These are phyloP conservation scores for Halisarca cf. caerulea DNA, from an alignment of 37 sponge, comb jelly and placozoan species.

Conservation along the genomic window DNA sequence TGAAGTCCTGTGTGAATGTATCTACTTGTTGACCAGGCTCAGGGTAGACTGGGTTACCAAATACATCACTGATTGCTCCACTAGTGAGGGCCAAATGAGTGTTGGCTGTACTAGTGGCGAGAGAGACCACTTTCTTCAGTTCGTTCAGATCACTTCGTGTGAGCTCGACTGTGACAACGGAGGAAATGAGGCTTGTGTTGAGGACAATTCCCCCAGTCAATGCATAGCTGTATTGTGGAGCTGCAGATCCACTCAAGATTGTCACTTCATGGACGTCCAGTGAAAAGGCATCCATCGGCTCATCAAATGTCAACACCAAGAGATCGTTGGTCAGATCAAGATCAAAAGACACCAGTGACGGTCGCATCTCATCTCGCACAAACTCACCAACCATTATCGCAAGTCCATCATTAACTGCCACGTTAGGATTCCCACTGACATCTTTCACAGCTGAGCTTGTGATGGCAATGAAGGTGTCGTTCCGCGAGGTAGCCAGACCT, in stretches of 20 bases:
- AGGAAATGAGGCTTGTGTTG: constrained; percentile 8
- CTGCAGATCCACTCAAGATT: background rate
- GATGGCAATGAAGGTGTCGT: constrained; percentile 61
- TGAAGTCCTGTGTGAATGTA: constrained; percentile 51
- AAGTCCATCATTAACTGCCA: constrained; percentile 13
- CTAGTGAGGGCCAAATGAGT: constrained; percentile 60
- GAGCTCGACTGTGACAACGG: constrained; percentile 46
- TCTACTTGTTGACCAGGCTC: constrained; percentile 24
- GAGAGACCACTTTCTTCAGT: constrained; percentile 50
- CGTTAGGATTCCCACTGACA: constrained; percentile 67
- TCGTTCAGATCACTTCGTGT: constrained; percentile 77
- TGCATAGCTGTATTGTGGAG: constrained; percentile 21
- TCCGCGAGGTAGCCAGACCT: constrained; percentile 52
- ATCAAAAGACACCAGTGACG: constrained; percentile 55
- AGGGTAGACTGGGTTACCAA: constrained; percentile 40
- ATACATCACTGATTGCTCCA: constrained; percentile 60
- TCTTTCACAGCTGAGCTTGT: constrained; percentile 62
- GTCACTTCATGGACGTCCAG: constrained; percentile 44
- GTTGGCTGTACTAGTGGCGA: constrained; percentile 44
- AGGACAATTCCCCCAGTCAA: constrained; percentile 72
- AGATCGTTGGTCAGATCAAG: constrained; percentile 59
- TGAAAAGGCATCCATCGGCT: constrained; percentile 70
- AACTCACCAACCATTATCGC: constrained; percentile 42
- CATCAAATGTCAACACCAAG: constrained; percentile 75
- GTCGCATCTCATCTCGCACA: constrained; percentile 50